These are phyloP conservation scores for Patiria pectinifera DNA, from an alignment of 53 echinoderm and acorn worm species.

Conservation along the genomic window DNA sequence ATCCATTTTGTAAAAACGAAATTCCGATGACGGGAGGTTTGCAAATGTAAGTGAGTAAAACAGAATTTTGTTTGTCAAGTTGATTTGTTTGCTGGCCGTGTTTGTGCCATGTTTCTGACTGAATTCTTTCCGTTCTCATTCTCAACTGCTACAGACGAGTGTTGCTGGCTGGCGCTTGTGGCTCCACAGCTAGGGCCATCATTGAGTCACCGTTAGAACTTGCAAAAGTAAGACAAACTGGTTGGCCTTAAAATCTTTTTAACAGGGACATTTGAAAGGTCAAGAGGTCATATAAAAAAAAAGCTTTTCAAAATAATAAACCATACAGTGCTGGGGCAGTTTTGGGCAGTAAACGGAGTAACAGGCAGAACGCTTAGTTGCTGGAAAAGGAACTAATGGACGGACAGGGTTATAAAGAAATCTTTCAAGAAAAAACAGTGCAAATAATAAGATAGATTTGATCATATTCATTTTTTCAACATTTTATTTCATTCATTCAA, in stretches of 20 bases:
- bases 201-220: constrained; percentile 96
- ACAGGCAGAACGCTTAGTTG: too few species aligned
- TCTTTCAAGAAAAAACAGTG: too few species aligned
- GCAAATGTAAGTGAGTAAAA: constrained; percentile 85
- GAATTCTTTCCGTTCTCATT: not conserved
- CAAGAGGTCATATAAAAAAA: too few species aligned
- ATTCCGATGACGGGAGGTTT: constrained; percentile 93
- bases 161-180: constrained; percentile 85
- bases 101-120: too few species aligned
- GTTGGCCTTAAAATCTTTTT: not conserved
- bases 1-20: constrained; percentile 83
- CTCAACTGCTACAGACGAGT: constrained; percentile 74
- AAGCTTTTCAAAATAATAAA: too few species aligned
- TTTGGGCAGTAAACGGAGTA: too few species aligned
- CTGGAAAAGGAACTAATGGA: too few species aligned
- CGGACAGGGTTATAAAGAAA: too few species aligned
- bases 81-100: too few species aligned
- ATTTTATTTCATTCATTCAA: not conserved
- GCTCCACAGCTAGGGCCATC: constrained; percentile 91
- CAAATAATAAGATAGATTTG: too few species aligned
- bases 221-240: constrained; percentile 76
- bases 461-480: not conserved
- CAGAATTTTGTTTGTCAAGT: not conserved
- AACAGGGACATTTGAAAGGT: not conserved
- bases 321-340: too few species aligned